A percentile compares a stretch with the other conserved stretches of the same genome.
phyloP scores from a whole-genome alignment of 2,888 invertebrate species.

The Lissonota sp. region DNA sequence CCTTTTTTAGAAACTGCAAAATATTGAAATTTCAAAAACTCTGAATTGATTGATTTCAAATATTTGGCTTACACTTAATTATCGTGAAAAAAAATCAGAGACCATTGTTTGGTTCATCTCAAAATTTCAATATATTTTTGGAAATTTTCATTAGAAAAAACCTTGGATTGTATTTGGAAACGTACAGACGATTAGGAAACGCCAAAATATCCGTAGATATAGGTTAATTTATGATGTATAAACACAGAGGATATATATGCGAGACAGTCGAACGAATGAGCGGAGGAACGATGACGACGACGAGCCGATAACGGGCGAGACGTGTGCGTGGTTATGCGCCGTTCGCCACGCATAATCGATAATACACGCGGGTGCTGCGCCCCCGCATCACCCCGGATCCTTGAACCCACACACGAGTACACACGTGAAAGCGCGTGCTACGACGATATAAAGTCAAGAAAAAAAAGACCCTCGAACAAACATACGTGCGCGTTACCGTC shows the following conservation, averaged over 20 bases:
- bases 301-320: slow-evolving; percentile 63
- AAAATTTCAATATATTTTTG: too few species aligned
- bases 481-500: slow-evolving; percentile 4
- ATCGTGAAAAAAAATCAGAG: too few species aligned
- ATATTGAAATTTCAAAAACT: too few species aligned
- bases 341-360: slow-evolving; percentile 70
- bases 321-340: slow-evolving; percentile 69
- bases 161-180: too few species aligned
- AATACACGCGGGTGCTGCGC: slow-evolving; percentile 60
- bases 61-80: too few species aligned
- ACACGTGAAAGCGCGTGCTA: slow-evolving; percentile 22
- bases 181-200: too few species aligned
- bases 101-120: too few species aligned
- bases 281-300: slow-evolving; percentile 37
- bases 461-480: neutral
- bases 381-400: slow-evolving; percentile 45
- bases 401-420: slow-evolving; percentile 57
- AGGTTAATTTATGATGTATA: neutral
- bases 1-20: too few species aligned
- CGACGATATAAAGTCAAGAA: slow-evolving; percentile 38
- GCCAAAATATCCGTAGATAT: slow-evolving; percentile 18
- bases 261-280: slow-evolving; percentile 16
- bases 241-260: neutral
- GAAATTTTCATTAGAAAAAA: too few species aligned
- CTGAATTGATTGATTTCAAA: too few species aligned